Base-by-base conservation (phyloP, 2,113 vertebrate genomes). In the Rhombomys opimus region DNA sequence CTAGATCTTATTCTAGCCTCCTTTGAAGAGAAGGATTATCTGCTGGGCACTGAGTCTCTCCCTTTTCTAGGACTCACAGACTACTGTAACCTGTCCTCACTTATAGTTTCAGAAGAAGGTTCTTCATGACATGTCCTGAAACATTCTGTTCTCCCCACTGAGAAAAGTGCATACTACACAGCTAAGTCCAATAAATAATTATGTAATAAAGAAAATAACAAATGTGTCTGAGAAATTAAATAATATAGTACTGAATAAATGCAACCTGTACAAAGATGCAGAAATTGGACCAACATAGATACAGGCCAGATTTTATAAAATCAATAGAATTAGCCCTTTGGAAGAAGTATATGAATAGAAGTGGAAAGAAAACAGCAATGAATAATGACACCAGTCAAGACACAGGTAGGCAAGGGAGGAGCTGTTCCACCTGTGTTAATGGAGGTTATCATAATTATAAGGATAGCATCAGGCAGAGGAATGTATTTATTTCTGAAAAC, bases 401-500 rank as follows among this genome's bases (percentile, higher is more conserved):
- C 3, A 57, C 0, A 17, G 5, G 0, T 5, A 77, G 0, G 23
- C 87, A 90, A 90, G 11, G 25, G 17, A 87, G 13, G 1, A 1
- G 5, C 15, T 84, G 30, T 1, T 8, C n/a, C 11, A 15, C 12
- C 7, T 41, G 0, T 14, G 41, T 12, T 41, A 3, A 32, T 12
- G 27, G 67, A 92, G 59, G 41, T 25, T 2, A 4, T 90, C 35
- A 32, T 13, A 82, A n/a, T 85, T 57, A 81, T 6, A 82, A 87
- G 63, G 25, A 23, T 7, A n/a, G 57, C 14, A 82, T 22, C 81
- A 77, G 35, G 59, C 7, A 22, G 0, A 4, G 7, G 82, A 72
- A 93, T 15, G 30, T 59, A 87, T 52, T 78, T 89, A 46, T 91
- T 94, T 17, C 95, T 22, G 41, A 35, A 41, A 78, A 89, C 65